Conservation (phyloP, 2,113 vertebrate genomes). For the Ailurus styani region DNA sequence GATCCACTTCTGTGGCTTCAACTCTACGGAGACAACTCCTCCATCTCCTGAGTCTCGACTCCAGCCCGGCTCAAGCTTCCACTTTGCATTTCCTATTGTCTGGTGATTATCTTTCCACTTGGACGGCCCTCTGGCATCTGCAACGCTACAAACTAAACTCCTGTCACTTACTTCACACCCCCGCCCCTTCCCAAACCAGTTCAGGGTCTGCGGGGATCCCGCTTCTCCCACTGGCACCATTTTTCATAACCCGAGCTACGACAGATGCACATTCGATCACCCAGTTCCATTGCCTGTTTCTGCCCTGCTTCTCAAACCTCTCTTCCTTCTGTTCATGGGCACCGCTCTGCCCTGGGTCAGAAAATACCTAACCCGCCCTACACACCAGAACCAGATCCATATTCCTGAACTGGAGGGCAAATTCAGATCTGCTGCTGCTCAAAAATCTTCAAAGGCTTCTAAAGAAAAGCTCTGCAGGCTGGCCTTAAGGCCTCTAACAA, state of each 20-base stretch:
- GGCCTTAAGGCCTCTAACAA: not conserved
- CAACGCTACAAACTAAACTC: not conserved
- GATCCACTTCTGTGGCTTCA: not conserved
- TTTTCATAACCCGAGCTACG: not conserved
- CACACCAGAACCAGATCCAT: not conserved
- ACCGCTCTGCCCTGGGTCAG: not conserved
- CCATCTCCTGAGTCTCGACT: not conserved
- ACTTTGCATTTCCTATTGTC: not conserved
- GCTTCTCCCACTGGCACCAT: not conserved
- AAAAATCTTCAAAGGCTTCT: not conserved
- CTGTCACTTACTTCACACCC: not conserved
- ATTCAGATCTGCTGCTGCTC: not conserved
- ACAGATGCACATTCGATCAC: fast-evolving
- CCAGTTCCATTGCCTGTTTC: not conserved
- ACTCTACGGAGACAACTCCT: not conserved
- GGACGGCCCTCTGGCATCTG: constrained; percentile 18
- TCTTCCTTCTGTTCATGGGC: not conserved
- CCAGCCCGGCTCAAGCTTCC: not conserved
- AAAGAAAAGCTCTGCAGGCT: not conserved
- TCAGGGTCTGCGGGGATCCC: not conserved
- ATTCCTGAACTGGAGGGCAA: not conserved
- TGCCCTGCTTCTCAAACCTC: not conserved
- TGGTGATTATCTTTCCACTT: constrained; percentile 10
- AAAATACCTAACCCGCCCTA: not conserved
- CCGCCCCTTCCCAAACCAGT: not conserved